Conservation (phyloP, 2,113 vertebrate genomes). For the Hippocampus abdominalis region DNA sequence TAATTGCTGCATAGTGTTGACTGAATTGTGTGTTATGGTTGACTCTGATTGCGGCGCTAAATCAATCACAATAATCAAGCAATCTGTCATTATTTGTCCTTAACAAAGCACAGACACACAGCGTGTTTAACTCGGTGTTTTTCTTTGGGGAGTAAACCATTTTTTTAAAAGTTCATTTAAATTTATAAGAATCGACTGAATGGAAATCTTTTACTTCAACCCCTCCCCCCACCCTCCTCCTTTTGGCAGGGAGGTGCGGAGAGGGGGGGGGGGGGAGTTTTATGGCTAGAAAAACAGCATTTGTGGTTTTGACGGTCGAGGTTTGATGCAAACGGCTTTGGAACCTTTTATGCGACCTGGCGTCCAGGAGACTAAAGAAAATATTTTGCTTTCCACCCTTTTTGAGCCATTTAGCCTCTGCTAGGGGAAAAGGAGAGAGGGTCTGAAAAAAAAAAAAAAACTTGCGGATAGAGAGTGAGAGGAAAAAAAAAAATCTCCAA, state of each 20-base stretch:
- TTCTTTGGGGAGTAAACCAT: conserved; percentile 79
- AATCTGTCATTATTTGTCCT: conserved; percentile 31
- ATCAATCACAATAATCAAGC: conserved; percentile 35
- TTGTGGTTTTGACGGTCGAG: conserved; percentile 86
- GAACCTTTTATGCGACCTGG: conserved; percentile 97
- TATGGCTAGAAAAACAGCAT: conserved; percentile 93
- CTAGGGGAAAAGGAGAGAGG: conserved; percentile 76
- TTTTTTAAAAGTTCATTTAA: conserved; percentile 85
- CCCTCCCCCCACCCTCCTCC: conserved; percentile 38
- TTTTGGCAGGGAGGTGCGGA: conserved; percentile 32
- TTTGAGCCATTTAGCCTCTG: conserved; percentile 83
- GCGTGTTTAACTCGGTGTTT: conserved; percentile 65
- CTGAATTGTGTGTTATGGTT: not conserved
- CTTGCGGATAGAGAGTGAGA: conserved; percentile 16
- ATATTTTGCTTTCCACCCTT: conserved; percentile 98
- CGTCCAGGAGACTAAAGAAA: conserved; percentile 94
- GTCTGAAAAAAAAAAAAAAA: conserved; percentile 48
- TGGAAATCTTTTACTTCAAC: conserved; percentile 77
- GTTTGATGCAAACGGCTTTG: conserved; percentile 92
- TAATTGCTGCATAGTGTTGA: not conserved
- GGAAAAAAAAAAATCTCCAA: conserved; percentile 60
- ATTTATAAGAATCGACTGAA: conserved; percentile 89
- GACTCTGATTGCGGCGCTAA: conserved; percentile 7
- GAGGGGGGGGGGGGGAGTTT: conserved; percentile 73
- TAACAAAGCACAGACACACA: conserved; percentile 30